Base-by-base conservation (phyloP, 2,797 vertebrate genomes). In the Mallotus villosus region DNA sequence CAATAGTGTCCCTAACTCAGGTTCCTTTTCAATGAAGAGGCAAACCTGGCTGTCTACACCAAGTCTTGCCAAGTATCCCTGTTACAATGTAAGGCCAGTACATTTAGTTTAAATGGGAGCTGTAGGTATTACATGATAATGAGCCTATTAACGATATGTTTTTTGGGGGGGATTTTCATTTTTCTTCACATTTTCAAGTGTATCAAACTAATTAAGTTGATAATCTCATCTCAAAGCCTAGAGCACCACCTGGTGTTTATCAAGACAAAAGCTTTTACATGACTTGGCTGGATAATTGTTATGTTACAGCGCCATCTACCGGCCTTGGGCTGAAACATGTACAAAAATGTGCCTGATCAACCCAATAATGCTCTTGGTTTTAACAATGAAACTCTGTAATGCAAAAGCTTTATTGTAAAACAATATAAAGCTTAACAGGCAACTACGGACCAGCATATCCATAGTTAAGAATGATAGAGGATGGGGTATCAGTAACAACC, bases 171-270 rank as follows among this genome's bases (percentile, higher is more conserved):
- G 6, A 9, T 14, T 25, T 24, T 27, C 11, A 51, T 51, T 51
- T 14, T 32, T 19, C 27, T 32, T 14, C 29, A 16, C 3, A 60
- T 29, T 7, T 12, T 63, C 17, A 22, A 25, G 22, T 14, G 34
- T 24, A n/a, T 32, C 3, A 61, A 32, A 22, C 32, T 14, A 22
- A 22, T 22, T 14, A 12, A 25, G 6, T 51, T 21, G 8, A 65
- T 2, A 21, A 29, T 37, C 34, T 7, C 2, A 63, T 77, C 2
- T 67, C 34, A 73, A 67, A 71, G 61, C 53, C 65, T 60, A 27
- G 63, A 81, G 51, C 70, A 3, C 82, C 87, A 84, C 75, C 91
- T 90, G 74, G 78, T 89, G 91, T 84, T 2, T 3, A 4, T 16
- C 12, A 0, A 51, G 21, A 57, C 65, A 82, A 84, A 41, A 12